A percentile compares a stretch with the other conserved stretches of the same genome.
These are phyloP conservation scores for Choreutis nemorana DNA, from an alignment of 2,888 invertebrate genomes.

Conservation along the genomic window DNA sequence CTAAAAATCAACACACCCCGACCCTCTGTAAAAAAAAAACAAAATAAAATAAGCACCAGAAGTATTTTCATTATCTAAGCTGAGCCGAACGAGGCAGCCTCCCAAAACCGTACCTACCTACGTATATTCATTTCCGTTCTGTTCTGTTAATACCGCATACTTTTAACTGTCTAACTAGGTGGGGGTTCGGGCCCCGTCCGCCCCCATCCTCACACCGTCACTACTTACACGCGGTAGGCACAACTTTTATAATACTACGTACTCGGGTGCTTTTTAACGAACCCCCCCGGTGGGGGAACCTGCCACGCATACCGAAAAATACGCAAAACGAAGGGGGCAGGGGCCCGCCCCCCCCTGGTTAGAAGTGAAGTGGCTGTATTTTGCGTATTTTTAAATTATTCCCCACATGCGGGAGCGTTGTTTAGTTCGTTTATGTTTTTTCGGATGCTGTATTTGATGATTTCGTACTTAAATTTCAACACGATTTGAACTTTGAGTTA, in stretches of 20 bases:
- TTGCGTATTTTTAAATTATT: conserved; percentile 67
- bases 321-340: conserved; percentile 45
- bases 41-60: conserved; percentile 30
- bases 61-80: conserved; percentile 64
- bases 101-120: conserved; percentile 53
- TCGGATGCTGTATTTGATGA: conserved; percentile 22
- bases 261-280: conserved; percentile 62
- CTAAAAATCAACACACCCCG: conserved; percentile 10
- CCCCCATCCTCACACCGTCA: conserved; percentile 33
- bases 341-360: conserved; percentile 42
- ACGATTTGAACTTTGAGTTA: too few relatives aligned
- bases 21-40: conserved; percentile 27
- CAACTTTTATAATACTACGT: conserved; percentile 67
- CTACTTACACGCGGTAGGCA: conserved; percentile 66
- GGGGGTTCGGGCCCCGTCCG: conserved; percentile 22
- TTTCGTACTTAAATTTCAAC: too few relatives aligned
- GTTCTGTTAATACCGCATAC: conserved; percentile 62
- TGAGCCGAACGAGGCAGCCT: conserved; percentile 42
- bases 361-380: conserved; percentile 62
- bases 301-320: conserved; percentile 65
- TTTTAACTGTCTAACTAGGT: conserved; percentile 68
- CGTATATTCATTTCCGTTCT: conserved; percentile 66
- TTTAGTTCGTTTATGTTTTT: conserved; percentile 39
- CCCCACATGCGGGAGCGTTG: conserved; percentile 50
- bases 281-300: conserved; percentile 58